Evolutionary conservation across 2,888 invertebrate genomes (phyloP), one percentile per base, ranked within the genome.

Genomic region (Busseola fusca): DNA sequence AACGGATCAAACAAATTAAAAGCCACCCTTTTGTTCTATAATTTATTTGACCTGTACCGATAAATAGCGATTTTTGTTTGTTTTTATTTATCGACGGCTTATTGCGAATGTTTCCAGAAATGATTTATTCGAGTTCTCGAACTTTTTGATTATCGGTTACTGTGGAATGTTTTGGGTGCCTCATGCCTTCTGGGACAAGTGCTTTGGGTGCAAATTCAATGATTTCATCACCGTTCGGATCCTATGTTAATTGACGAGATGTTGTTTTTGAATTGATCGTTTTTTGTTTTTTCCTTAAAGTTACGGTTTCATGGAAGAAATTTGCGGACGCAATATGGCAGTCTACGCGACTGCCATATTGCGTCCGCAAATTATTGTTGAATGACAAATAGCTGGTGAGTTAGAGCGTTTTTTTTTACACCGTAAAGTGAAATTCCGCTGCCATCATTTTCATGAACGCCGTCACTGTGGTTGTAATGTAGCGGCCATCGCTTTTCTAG

Each of bases 1-100:
- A 81, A 76, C 85, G 87, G 85, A 89, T 90, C 87, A 90, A 90
- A 90, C 88, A 87, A 90, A 90, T 89, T 89, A 86, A 88, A 89
- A 85, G 72, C 77, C 64, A 66, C 75, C 81, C 84, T 83, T 87
- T 89, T 89, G 89, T 89, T 87, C 87, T 84, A 86, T 86, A 88
- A 90, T 89, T 89, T 90, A 88, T 89, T 87, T 87, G 86, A 84
- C 82, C 84, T 87, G 88, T 85, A 82, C 77, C 86, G 81, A 87
- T 87, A 85, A 87, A 87, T 84, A 86, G 79, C 79, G 45, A 42
- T 80, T 86, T 88, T 85, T 84, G 83, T 83, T 70, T 83, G 63
- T 85, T 88, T 87, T 87, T 88, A 89, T 89, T 89, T 88, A 89
- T 88, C 80, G 88, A 81, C 76, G 85, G 88, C 86, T 87, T 89